Base-by-base conservation (phyloP, 92 coral and sea anemone species). In the Porites evermanni region DNA sequence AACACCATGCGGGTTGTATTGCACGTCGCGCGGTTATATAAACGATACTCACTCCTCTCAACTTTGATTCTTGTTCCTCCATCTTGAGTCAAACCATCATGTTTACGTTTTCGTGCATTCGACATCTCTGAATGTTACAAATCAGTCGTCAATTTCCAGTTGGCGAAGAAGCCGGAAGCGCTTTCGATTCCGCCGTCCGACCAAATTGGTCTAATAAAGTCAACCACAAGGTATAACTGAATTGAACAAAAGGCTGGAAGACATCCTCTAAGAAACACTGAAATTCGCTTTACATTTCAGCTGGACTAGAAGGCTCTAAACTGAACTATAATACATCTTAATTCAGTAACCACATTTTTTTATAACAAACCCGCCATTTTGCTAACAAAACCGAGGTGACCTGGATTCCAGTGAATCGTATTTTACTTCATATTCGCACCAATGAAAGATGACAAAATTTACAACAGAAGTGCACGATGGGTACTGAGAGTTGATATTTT, bases 21-120 rank as follows among this genome's bases (percentile, higher is more conserved):
- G 3, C 8, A 6, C 23, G 8, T 20, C 2, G 38, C 3, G 16
- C 61, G 61, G 8, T 26, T 67, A n/a, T 26, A 23, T 16, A n/a
- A 64, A 21, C 6, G 14, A 53, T 74, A 81, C 86, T 81, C 50
- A 81, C 86, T 81, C 38, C 58, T 70, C 56, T 81, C 86, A 17
- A 58, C 65, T 81, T 81, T 81, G 54, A 56, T 70, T 58, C 26
- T 6, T 70, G 70, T 81, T n/a, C 32, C 66, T 14, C 56, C 69
- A 32, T 12, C 61, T 70, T 24, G 78, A 2, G 69, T 13, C 7
- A 52, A 23, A 38, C 53, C 78, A 21, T 44, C 86, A 70, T 11
- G 12, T 56, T 81, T 70, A 12, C 86, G 86, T 70, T 81, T 81
- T 7, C 47, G 20, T 74, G 78, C 23, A 9, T 20, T 18, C 13